phyloP scores from a whole-genome alignment of 2,797 vertebrate species.

The Coracias cyanogaster region DNA sequence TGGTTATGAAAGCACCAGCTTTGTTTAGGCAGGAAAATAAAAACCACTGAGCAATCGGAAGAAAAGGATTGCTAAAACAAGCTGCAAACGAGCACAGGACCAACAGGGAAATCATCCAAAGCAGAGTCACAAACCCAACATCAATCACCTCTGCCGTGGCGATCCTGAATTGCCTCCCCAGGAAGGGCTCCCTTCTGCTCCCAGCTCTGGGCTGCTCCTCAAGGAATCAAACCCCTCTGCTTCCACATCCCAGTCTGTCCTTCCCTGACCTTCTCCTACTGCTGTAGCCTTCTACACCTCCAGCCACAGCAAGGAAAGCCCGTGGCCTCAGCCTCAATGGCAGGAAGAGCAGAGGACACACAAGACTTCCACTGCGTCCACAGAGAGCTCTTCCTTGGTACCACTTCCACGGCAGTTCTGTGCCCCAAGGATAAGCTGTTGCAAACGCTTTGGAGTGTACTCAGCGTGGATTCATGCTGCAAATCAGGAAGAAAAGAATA shows the following conservation, averaged over 20 bases:
- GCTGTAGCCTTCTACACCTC: not conserved
- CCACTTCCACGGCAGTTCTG: not conserved
- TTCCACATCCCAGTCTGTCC: not conserved
- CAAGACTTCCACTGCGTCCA: not conserved
- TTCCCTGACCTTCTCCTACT: not conserved
- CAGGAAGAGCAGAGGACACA: not conserved
- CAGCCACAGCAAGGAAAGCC: not conserved
- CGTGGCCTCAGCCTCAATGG: too few species aligned
- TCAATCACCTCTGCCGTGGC: accelerated
- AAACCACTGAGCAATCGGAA: not conserved
- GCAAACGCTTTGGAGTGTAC: accelerated
- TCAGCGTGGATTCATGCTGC: accelerated
- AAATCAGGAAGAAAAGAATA: not conserved
- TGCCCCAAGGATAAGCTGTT: accelerated
- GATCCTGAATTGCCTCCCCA: accelerated
- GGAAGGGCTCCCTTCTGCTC: not conserved
- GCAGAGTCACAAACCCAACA: not conserved
- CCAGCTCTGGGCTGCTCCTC: not conserved
- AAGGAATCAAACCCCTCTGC: not conserved
- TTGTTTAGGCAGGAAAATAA: constrained; percentile 48
- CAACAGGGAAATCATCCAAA: not conserved
- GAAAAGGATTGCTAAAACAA: not conserved
- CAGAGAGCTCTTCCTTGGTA: not conserved
- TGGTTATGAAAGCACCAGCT: constrained; percentile 26
- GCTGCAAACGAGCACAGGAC: not conserved